Conservation (phyloP, 53 echinoderm and acorn worm genomes). For the Arbacia lixula region DNA sequence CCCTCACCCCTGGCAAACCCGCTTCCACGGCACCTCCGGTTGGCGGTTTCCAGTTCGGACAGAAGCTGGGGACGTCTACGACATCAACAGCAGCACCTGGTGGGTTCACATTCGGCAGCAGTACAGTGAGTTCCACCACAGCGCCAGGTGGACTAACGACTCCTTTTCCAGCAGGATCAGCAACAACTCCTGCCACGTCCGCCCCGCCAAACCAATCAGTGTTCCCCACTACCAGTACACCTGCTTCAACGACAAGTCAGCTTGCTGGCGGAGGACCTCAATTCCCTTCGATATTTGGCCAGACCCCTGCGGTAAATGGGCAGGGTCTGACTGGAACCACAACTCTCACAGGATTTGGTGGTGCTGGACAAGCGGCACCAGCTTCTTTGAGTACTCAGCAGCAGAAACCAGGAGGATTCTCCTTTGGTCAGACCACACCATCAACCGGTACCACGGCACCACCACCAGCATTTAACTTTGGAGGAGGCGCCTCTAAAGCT, state of each 20-base stretch:
- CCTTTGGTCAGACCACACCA: background rate
- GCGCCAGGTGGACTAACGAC: conserved; percentile 28
- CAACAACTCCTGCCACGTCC: background rate
- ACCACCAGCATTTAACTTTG: conserved; percentile 18
- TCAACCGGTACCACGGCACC: background rate
- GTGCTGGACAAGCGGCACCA: background rate
- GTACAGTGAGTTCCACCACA: background rate
- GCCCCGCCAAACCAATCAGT: background rate
- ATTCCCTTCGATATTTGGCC: conserved; percentile 34
- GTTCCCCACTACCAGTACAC: background rate
- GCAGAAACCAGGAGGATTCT: conserved; percentile 26
- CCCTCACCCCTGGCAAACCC: background rate
- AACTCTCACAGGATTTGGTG: background rate
- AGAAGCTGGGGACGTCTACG: background rate
- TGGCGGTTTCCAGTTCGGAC: conserved; percentile 49
- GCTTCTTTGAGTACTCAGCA: conserved; percentile 8
- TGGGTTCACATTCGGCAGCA: conserved; percentile 26
- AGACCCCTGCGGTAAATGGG: background rate
- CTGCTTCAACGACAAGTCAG: conserved; percentile 1
- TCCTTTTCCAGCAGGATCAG: conserved; percentile 18
- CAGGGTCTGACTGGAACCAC: background rate
- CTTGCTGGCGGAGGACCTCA: background rate
- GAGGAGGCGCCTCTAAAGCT: background rate
- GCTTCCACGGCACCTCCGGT: background rate
- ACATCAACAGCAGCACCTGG: background rate